Evolutionary conservation across 1,140 invertebrate genomes (phyloP).

Genomic region (Drosophila ananassae): DNA sequence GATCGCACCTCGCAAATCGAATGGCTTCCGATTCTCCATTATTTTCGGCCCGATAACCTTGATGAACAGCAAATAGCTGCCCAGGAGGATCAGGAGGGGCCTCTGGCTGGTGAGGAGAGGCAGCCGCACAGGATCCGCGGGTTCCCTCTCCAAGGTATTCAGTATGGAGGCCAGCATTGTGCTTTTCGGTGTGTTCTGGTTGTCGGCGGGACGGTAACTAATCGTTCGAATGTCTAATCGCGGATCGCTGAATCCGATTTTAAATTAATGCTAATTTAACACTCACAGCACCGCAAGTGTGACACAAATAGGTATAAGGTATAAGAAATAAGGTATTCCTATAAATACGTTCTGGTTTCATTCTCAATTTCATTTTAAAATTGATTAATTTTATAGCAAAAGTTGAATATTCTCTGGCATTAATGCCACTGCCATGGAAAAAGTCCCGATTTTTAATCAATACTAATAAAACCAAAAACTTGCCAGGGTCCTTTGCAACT

Average conservation of each 20-base stretch:
- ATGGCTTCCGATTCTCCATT: slow-evolving; percentile 93
- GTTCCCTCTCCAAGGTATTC: slow-evolving; percentile 12
- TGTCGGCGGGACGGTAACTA: slow-evolving; percentile 6
- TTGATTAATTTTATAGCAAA: not conserved
- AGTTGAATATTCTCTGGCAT: not conserved
- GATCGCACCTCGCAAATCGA: slow-evolving; percentile 88
- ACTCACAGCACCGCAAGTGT: not conserved
- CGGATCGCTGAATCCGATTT: not conserved
- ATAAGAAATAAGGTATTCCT: no score
- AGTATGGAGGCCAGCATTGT: slow-evolving; percentile 40
- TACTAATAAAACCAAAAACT: slow-evolving; percentile 8
- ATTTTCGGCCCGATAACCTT: slow-evolving; percentile 87
- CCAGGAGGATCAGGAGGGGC: slow-evolving; percentile 88
- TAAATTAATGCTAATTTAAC: slow-evolving; percentile 13
- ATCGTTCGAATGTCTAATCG: not conserved
- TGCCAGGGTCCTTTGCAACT: slow-evolving; percentile 23
- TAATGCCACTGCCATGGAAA: slow-evolving; percentile 6
- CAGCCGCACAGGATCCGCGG: slow-evolving; percentile 34
- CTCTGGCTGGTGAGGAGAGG: slow-evolving; percentile 89
- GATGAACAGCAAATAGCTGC: slow-evolving; percentile 89
- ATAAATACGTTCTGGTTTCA: not conserved
- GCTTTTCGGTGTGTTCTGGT: not conserved
- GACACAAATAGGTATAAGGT: not conserved
- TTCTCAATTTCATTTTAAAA: not conserved
- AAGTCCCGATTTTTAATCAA: slow-evolving; percentile 13